Evolutionary conservation across 2,888 invertebrate genomes (phyloP).

Genomic region (Conops quadrifasciatus): DNA sequence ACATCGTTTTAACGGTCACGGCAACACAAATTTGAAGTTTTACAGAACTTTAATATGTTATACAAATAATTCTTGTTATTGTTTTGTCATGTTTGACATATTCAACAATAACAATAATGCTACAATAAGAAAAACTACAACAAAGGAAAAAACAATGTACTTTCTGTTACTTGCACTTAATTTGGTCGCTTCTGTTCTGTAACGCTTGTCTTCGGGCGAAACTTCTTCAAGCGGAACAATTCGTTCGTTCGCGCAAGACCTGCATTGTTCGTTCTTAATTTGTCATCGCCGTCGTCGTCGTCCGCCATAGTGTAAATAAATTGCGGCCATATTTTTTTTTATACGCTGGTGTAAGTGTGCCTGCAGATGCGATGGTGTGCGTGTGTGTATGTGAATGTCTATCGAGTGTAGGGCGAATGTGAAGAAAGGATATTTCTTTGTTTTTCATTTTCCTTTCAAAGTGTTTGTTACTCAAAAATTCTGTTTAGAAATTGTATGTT

Average conservation of each 20-base stretch:
- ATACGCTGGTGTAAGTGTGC: not conserved
- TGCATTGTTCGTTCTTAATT: constrained; percentile 29
- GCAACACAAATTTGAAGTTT: not conserved
- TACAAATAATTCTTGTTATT: not conserved
- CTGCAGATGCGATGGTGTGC: too few relatives aligned
- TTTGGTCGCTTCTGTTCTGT: not conserved
- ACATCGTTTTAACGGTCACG: not conserved
- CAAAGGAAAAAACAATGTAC: constrained; percentile 18
- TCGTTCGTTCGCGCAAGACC: constrained; percentile 18
- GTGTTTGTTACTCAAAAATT: too few relatives aligned
- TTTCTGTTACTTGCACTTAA: constrained; percentile 29
- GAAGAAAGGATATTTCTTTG: too few relatives aligned
- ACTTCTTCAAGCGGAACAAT: constrained; percentile 14
- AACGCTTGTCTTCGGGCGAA: not conserved
- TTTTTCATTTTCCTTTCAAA: not conserved
- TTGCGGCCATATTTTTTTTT: too few relatives aligned
- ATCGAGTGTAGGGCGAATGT: too few relatives aligned
- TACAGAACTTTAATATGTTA: not conserved
- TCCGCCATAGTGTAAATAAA: too few relatives aligned
- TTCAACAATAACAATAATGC: not conserved
- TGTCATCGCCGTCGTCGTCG: not conserved
- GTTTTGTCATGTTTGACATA: constrained; percentile 9
- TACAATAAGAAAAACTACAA: constrained; percentile 8
- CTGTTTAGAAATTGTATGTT: too few relatives aligned
- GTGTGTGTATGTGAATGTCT: too few relatives aligned